Percentiles rank a stretch among this genome's conserved stretches.
Conservation (phyloP, 1,140 invertebrate species). For the Drosophila carrolli region DNA sequence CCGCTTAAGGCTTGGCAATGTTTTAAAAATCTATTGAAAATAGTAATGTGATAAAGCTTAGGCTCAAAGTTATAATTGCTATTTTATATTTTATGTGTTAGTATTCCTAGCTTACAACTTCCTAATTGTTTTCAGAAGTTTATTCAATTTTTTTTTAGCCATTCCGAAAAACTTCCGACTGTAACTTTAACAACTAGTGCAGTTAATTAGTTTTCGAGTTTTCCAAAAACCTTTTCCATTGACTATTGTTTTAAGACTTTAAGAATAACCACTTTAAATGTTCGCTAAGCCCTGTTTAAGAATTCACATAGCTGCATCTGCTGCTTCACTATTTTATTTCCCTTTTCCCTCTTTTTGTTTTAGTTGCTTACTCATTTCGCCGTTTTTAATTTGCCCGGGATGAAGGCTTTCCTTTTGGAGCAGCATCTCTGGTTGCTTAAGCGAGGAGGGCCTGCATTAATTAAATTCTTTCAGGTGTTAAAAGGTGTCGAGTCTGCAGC, state of each 20-base stretch:
- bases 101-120: no score
- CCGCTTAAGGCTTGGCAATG: no score
- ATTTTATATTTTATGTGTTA: no score
- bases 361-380: conserved; percentile 37
- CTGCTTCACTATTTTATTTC: conserved; percentile 31
- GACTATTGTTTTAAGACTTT: conserved; percentile 10
- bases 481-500: conserved; percentile 38
- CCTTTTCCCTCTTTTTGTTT: conserved; percentile 15
- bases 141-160: no score
- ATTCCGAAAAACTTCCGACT: no score
- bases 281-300: conserved; percentile 7
- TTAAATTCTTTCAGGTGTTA: conserved; percentile 72
- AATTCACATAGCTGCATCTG: conserved; percentile 3
- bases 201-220: no score
- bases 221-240: not conserved
- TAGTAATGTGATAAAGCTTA: no score
- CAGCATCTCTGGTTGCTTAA: conserved; percentile 15
- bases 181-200: no score
- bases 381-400: conserved; percentile 58
- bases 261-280: not conserved
- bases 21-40: no score
- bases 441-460: conserved; percentile 65
- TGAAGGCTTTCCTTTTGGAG: not conserved
- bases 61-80: no score
- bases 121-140: no score